Base-by-base conservation (phyloP, 2,888 invertebrate genomes). In the Cepaea hortensis region DNA sequence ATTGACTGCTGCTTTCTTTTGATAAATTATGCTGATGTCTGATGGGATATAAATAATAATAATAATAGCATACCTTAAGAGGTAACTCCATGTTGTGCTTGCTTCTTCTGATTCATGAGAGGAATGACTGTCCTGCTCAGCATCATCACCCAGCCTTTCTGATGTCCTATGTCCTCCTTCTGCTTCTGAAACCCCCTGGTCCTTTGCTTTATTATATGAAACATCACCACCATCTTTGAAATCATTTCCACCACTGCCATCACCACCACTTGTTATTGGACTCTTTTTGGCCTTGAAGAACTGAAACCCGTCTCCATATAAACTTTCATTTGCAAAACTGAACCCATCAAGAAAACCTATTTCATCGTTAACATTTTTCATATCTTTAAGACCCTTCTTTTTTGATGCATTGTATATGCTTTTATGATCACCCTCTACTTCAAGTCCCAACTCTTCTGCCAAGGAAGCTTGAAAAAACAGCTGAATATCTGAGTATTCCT, bases 401-500 rank as follows among this genome's bases (percentile, higher is more conserved):
- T 65, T 65, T 46, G 75, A 50, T 5, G 55, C 35, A 61, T 61
- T 73, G 15, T 61, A 18, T 79, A 15, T 35, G 5, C 23, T 13
- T 13, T 75, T 77, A 9, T 55, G n/a, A 9, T 73, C 82, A 73
- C 35, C 48, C n/a, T 77, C 82, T 20, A 81, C 85, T 75, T 87
- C 86, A 48, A 88, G 62, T 15, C 88, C 89, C 15, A 89, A 55
- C 50, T 88, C 89, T 72, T 89, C 88, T 62, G 85, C 87, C 18
- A 88, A 62, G 55, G 84, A 81, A 23, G 89, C 89, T 73, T 91
- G 91, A 61, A 92, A 88, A 85, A 91, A 90, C n/a, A 91, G 85
- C 76, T 90, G 90, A 86, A 92, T 91, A 82, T 92, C 92, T 20
- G 91, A 91, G 72, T 89, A 89, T 73, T 89, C 89, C 84, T 97